Evolutionary conservation across 2,888 invertebrate genomes (phyloP), one percentile per base, ranked within the genome.

Genomic region (Latheticus oryzae): DNA sequence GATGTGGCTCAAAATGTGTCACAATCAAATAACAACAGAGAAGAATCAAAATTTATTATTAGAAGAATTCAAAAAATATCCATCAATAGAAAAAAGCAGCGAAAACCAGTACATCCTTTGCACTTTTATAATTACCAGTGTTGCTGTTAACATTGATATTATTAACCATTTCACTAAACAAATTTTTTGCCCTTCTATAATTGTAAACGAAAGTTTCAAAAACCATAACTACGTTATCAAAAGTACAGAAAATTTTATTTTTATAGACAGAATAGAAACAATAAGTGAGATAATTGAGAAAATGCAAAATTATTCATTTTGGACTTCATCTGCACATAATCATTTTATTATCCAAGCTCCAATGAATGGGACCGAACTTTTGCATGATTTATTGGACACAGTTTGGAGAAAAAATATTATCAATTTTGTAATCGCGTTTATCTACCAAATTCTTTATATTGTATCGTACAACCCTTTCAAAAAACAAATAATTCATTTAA

Each of bases 361-460:
- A 7, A 1, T 35, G 3, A 17, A 16, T 19, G 19, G 9, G 3
- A 17, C 35, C n/a, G 19, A 35, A 9, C 9, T 35, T 17, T 13
- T 35, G 2, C 17, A 1, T 8, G 9, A 17, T 35, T 17, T 35
- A 3, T 17, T 35, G 5, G 1, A n/a, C 5, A 16, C 5, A 1
- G 19, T 61, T 11, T 59, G 58, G 58, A 35, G 26, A 3, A 50
- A 43, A 24, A 26, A 55, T 21, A 45, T 61, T 24, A 33, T 55
- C 4, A 55, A 33, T 17, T 61, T 56, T 15, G 30, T 59, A n/a
- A 23, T 61, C 2, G 58, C 56, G 3, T 56, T 56, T n/a, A 48
- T 61, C 2, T 9, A 21, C 5, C 15, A 43, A 17, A 21, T 42
- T 35, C 21, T 56, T 2, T 13, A 61, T 19, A 40, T 61, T 1